A percentile compares a stretch with the other conserved stretches of the same genome.
phyloP scores from a whole-genome alignment of 2,888 invertebrate species.

The Meandrusa payeni region DNA sequence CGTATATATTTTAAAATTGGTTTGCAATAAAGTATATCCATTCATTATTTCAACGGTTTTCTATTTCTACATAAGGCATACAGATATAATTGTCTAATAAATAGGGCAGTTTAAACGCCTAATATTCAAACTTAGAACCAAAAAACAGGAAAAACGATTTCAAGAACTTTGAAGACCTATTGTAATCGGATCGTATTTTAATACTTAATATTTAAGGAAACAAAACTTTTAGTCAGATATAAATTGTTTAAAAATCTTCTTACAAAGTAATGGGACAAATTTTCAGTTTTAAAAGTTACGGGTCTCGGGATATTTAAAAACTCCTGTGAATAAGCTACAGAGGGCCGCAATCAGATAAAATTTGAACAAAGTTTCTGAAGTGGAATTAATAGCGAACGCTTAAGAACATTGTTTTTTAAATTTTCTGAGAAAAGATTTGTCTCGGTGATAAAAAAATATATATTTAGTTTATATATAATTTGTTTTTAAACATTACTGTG shows the following conservation, averaged over 20 bases:
- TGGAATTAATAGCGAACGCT: slow-evolving; percentile 48
- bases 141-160: no score
- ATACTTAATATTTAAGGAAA: neutral
- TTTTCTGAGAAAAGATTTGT: neutral
- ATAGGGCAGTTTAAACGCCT: no score
- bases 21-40: no score
- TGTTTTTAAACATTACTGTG: no score
- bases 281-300: slow-evolving; percentile 37
- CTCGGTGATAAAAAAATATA: neutral
- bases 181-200: no score
- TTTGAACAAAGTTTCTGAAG: slow-evolving; percentile 47
- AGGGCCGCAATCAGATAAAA: slow-evolving; percentile 54
- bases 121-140: no score
- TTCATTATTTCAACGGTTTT: no score
- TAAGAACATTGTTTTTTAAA: slow-evolving; percentile 24
- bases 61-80: no score
- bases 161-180: no score
- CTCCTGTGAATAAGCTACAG: slow-evolving; percentile 41
- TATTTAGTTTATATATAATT: no score
- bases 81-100: no score
- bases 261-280: slow-evolving; percentile 29
- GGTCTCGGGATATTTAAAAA: slow-evolving; percentile 49
- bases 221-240: slow-evolving; percentile 12
- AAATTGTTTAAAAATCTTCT: slow-evolving; percentile 31
- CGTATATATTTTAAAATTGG: no score